Percentiles rank a stretch among this genome's conserved stretches.
Conservation (phyloP, 1,140 invertebrate species). For the Laodelphax striatellus region DNA sequence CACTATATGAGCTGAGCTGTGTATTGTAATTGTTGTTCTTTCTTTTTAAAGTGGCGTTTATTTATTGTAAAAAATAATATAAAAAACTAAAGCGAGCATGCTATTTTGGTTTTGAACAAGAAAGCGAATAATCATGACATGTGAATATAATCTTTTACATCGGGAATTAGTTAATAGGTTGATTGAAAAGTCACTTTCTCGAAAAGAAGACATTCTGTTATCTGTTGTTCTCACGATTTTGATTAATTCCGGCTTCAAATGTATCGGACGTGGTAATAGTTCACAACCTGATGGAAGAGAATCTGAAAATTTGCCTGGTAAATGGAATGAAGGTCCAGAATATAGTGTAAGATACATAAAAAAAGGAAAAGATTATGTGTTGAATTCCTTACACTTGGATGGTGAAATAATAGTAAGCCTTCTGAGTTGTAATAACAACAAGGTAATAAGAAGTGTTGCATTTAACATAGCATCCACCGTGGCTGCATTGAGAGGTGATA, state of each 20-base stretch:
- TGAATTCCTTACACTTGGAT: constrained; percentile 50
- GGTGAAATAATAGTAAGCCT: constrained; percentile 49
- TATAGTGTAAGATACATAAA: constrained; percentile 54
- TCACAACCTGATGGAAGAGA: constrained; percentile 36
- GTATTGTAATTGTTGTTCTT: too few species aligned
- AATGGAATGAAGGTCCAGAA: constrained; percentile 42
- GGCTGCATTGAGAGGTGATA: constrained; percentile 27
- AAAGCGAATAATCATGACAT: constrained; percentile 6
- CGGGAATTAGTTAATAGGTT: constrained; percentile 57
- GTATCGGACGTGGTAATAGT: constrained; percentile 57
- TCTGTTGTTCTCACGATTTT: constrained; percentile 58
- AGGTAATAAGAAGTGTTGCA: neutral
- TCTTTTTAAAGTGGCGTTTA: too few species aligned
- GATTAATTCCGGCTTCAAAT: constrained; percentile 55
- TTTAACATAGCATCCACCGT: neutral
- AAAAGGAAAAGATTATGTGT: constrained; percentile 50
- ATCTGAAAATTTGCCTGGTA: constrained; percentile 51
- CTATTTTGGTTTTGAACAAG: constrained; percentile 8
- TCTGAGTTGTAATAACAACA: constrained; percentile 24
- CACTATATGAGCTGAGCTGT: too few species aligned
- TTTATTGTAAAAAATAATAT: too few species aligned
- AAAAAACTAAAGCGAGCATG: neutral
- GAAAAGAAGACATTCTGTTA: constrained; percentile 56
- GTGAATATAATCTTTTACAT: constrained; percentile 44
- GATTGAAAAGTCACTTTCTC: constrained; percentile 44